A percentile compares a stretch with the other conserved stretches of the same genome.
These are phyloP conservation scores for Dicyrtomina minuta DNA, from an alignment of 2,888 invertebrate genomes.

Conservation along the genomic window DNA sequence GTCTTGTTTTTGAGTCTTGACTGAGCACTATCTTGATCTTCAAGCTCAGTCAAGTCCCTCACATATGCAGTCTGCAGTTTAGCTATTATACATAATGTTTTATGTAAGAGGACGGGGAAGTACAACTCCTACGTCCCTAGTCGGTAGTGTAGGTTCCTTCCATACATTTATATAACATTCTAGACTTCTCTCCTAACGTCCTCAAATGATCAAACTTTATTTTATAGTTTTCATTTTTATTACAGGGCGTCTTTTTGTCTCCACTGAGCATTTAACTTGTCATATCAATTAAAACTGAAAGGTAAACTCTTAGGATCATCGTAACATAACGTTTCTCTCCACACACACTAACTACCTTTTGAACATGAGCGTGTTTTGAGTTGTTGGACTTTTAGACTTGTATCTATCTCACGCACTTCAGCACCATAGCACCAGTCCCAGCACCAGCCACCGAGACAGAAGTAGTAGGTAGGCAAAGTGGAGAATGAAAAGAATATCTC, in stretches of 20 bases:
- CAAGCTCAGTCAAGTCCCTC: background rate
- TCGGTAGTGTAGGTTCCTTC: background rate
- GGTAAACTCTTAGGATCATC: constrained; percentile 1
- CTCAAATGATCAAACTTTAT: constrained; percentile 4
- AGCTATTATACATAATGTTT: background rate
- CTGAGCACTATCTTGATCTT: background rate
- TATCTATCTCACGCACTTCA: background rate
- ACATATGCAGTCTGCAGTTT: background rate
- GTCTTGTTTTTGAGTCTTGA: background rate
- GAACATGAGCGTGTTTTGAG: no score
- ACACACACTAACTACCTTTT: background rate
- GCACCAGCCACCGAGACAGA: background rate
- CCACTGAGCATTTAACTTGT: constrained; percentile 5
- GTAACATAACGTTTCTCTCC: background rate
- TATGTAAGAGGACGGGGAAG: no score
- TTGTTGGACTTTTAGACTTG: no score
- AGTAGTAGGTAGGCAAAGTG: background rate
- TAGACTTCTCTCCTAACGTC: background rate
- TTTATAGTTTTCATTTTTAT: constrained; percentile 15
- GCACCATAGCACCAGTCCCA: no score
- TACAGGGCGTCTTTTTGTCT: constrained; percentile 7
- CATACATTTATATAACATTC: background rate
- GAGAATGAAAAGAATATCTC: no score
- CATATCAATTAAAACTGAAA: constrained; percentile 16
- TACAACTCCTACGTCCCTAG: background rate